Evolutionary conservation across 1,140 invertebrate species (phyloP), one percentile per base, ranked within the genome.

Genomic region (Drosophila serrata): DNA sequence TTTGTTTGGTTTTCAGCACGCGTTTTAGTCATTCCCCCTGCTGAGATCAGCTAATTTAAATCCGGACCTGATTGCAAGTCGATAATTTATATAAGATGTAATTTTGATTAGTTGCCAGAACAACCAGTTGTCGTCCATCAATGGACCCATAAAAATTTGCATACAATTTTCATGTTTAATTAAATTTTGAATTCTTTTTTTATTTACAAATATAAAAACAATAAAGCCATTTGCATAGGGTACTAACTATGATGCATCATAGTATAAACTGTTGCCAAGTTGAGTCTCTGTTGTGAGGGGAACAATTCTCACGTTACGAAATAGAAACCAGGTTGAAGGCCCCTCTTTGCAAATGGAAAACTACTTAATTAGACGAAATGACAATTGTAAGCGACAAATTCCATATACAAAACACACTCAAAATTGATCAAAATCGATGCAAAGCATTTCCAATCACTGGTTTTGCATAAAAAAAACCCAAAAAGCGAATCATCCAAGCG

Each of bases 371-470:
- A 90, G 77, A 24, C 61, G 48, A 84, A 80, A 73, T 69, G 46
- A 78, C 73, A 85, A 86, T 86, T 86, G 77, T 56, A 64, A 55
- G 65, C 64, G 59, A 64, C 67, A 77, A 77, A 84, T 80, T 84
- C 77, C 82, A 85, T 70, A 60, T 27, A 77, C 62, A 74, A 68
- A 61, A 69, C 31, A 77, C 60, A 75, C 62, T 88, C 85, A 88
- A 88, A 88, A 88, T 90, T 79, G 85, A 79, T 88, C 85, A 88
- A 88, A 85, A 80, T 88, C 78, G 55, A 75, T 59, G 59, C 64
- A 59, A 69, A 79, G 68, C 59, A 90, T 90, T 90, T 90, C 85
- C 85, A 90, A 90, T 90, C 85, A 90, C 35, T 90, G 85, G 79
- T 90, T 90, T 90, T 46, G 78, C 75, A 90, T 79, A 81, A 81